Evolutionary conservation across 2,113 vertebrate genomes (phyloP).

Genomic region (Propithecus coquereli): DNA sequence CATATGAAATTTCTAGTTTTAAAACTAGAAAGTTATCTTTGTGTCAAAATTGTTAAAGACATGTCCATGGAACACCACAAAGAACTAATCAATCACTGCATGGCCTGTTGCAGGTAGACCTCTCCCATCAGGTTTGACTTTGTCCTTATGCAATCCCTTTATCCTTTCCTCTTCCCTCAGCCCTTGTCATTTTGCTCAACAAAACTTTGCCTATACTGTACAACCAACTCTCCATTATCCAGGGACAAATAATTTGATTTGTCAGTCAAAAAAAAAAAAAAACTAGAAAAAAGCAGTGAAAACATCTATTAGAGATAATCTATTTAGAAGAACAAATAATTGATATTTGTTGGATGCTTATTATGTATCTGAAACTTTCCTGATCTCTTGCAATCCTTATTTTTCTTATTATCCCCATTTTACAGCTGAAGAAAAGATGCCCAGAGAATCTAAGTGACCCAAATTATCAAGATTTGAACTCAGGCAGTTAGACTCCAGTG

Average conservation of each 20-base stretch:
- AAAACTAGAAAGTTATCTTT: neutral
- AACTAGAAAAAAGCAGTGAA: neutral
- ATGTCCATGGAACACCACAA: neutral
- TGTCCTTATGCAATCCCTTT: neutral
- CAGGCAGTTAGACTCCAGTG: neutral
- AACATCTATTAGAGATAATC: neutral
- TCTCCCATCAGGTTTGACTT: neutral
- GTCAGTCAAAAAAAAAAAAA: neutral
- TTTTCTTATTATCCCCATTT: neutral
- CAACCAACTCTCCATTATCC: neutral
- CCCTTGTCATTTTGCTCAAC: neutral
- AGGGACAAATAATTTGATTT: neutral
- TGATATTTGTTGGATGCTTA: neutral
- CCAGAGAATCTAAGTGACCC: neutral
- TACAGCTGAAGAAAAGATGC: neutral
- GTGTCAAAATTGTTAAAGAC: neutral
- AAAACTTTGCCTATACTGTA: neutral
- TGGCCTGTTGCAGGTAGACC: neutral
- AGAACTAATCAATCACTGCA: neutral
- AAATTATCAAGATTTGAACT: neutral
- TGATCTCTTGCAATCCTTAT: neutral
- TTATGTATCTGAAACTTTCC: neutral
- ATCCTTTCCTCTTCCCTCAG: neutral
- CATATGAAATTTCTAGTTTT: conserved; percentile 13
- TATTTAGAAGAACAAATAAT: neutral